Base-by-base conservation (phyloP, 2,888 invertebrate species). In the Oxytorus armatus region DNA sequence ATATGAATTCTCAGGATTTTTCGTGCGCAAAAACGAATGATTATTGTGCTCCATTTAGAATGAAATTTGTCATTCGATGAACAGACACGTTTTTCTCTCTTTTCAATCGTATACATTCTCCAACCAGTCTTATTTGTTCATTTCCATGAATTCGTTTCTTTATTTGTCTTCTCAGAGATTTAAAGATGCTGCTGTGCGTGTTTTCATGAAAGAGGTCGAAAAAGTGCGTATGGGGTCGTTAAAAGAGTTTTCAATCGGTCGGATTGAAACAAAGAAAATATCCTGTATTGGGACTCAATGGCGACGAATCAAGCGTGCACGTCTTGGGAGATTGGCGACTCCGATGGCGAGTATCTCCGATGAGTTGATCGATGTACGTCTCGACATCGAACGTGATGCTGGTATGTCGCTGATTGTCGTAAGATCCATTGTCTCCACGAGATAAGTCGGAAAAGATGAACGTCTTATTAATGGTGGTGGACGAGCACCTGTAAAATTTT, bases 401-500 rank as follows among this genome's bases (percentile, higher is more conserved):
- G 86, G 83, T 25, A 85, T 84, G 53, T 86, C 86, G 66, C 78
- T 74, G 29, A 82, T 47, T 47, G 85, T 82, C 33, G 81, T 66
- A 18, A 81, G 36, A 25, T 80, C 68, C 77, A 79, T 75, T 77
- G 82, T 85, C 83, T 65, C 78, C 83, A 59, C 83, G 59, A 81
- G 84, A 70, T 88, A 87, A 44, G 83, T 86, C 44, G 90, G 90
- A 65, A 89, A 90, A 3, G 90, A 90, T 21, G 88, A 90, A 47
- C 90, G 88, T 47, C 90, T 87, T 66, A 87, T 85, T 49, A 89
- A 86, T 69, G 89, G 85, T 33, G 90, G 85, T 74, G 88, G 86
- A 81, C 85, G 83, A 53, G 87, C 85, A 83, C 88, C 89, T 89
- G 84, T 49, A 83, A 82, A 29, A 84, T 51, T 69, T n/a, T 75